A percentile compares a stretch with the other conserved stretches of the same genome.
Conservation (phyloP, 1,140 invertebrate genomes). For the Bombus soroeensis region DNA sequence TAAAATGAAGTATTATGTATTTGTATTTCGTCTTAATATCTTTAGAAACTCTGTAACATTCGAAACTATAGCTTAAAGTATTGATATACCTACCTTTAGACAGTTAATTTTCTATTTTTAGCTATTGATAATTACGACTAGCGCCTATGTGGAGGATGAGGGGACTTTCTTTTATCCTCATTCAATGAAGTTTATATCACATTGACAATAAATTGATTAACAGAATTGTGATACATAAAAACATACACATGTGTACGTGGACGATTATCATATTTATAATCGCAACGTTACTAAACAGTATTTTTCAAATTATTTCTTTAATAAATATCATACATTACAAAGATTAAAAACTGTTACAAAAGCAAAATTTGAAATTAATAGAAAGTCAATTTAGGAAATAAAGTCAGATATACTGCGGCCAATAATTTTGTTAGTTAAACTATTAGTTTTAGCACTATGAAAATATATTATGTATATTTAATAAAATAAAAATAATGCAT, state of each 20-base stretch:
- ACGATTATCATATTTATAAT: constrained; percentile 2
- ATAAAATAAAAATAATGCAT: neutral
- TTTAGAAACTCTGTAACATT: neutral
- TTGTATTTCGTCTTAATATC: constrained; percentile 19
- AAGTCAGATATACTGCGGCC: too few relatives aligned
- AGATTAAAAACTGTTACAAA: neutral
- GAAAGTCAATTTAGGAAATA: neutral
- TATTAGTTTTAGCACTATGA: neutral
- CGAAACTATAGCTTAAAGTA: neutral
- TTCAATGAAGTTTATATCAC: constrained; percentile 13
- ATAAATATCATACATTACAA: neutral
- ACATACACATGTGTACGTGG: neutral
- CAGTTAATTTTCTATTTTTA: neutral
- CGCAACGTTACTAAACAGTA: neutral
- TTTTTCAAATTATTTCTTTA: neutral
- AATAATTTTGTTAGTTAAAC: constrained; percentile 12
- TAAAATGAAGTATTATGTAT: constrained; percentile 5
- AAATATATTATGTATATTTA: neutral
- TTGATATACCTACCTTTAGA: neutral
- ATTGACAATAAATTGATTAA: neutral
- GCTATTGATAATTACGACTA: neutral
- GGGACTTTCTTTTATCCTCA: neutral
- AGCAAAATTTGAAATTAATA: neutral
- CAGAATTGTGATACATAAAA: neutral
- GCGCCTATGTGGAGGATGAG: neutral